phyloP scores from a whole-genome alignment of 2,888 invertebrate genomes.

The Pollenia angustigena region DNA sequence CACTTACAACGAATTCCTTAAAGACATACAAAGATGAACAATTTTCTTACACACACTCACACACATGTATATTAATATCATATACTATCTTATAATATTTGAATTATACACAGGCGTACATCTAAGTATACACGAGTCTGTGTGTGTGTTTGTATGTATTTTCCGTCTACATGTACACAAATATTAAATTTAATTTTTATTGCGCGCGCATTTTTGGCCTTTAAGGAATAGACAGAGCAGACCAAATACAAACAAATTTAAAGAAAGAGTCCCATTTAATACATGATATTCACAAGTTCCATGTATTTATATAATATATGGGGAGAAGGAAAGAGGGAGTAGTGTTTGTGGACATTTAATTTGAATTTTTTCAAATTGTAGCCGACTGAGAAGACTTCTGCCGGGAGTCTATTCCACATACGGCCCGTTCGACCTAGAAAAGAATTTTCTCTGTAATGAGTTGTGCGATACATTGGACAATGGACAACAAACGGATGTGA shows the following conservation, averaged over 20 bases:
- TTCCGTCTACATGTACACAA: constrained; percentile 14
- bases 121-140: neutral
- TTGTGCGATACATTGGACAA: too few species aligned
- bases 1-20: constrained; percentile 49
- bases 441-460: too few species aligned
- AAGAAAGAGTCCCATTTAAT: neutral
- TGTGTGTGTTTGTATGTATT: neutral
- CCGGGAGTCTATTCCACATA: too few species aligned
- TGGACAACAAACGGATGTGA: too few species aligned
- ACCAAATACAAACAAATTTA: constrained; percentile 28
- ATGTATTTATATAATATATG: neutral
- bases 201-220: constrained; percentile 47
- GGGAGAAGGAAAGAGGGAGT: too few species aligned
- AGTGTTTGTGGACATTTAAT: too few species aligned
- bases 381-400: too few species aligned
- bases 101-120: neutral
- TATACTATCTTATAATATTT: too few species aligned
- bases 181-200: constrained; percentile 32
- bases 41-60: constrained; percentile 8
- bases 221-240: constrained; percentile 32
- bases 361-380: too few species aligned
- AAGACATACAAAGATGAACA: constrained; percentile 38
- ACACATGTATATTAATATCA: neutral
- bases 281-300: neutral
- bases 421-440: too few species aligned